Conservation (phyloP, 2,797 vertebrate species). For the Rhinatrema bivittatum region DNA sequence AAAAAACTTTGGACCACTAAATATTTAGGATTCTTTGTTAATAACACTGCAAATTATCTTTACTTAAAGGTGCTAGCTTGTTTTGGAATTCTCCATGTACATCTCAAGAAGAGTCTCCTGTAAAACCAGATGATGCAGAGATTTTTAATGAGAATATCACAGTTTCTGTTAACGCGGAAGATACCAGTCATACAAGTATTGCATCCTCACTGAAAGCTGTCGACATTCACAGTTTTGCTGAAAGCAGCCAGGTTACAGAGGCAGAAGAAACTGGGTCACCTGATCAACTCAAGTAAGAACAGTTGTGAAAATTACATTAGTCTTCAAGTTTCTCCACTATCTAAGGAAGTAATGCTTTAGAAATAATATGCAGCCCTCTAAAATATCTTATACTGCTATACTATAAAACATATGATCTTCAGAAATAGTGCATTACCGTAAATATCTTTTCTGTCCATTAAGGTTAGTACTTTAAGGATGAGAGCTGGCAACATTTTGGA, state of each 20-base stretch:
- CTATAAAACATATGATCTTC: too few relatives aligned
- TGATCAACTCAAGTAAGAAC: slow-evolving; percentile 41
- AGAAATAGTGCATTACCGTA: too few relatives aligned
- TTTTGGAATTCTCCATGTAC: slow-evolving; percentile 66
- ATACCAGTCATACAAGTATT: slow-evolving; percentile 43
- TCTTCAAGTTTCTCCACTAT: too few relatives aligned
- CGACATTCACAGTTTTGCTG: slow-evolving; percentile 64
- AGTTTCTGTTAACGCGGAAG: slow-evolving; percentile 36
- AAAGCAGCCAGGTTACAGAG: slow-evolving; percentile 44
- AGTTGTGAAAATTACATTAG: slow-evolving; percentile 1
- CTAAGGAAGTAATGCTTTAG: too few relatives aligned
- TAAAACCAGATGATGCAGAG: slow-evolving; percentile 50
- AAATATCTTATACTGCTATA: too few relatives aligned
- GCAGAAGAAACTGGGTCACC: slow-evolving; percentile 30
- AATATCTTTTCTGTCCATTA: too few relatives aligned
- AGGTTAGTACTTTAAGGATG: too few relatives aligned
- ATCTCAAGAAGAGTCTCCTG: slow-evolving; percentile 17
- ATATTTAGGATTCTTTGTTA: too few relatives aligned
- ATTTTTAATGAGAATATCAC: slow-evolving; percentile 52
- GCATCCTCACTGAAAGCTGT: slow-evolving; percentile 59
- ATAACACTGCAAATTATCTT: too few relatives aligned
- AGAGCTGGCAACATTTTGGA: too few relatives aligned
- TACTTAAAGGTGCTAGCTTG: slow-evolving; percentile 77
- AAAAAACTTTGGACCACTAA: too few relatives aligned
- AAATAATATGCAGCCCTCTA: too few relatives aligned